These are phyloP conservation scores for Tor tambroides DNA, from an alignment of 2,113 vertebrate genomes.

Conservation along the genomic window DNA sequence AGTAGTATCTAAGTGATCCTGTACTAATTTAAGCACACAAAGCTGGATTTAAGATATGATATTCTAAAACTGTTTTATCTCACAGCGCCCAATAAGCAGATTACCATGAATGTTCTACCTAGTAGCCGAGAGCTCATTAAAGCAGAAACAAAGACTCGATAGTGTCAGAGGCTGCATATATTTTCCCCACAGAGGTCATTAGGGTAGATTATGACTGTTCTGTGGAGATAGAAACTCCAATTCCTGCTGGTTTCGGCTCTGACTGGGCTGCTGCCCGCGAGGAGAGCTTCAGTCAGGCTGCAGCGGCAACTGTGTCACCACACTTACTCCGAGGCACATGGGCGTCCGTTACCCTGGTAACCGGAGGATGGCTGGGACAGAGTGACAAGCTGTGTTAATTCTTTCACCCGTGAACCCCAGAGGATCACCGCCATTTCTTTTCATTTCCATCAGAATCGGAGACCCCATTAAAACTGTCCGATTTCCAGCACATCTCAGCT, in stretches of 20 bases:
- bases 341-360: conserved; percentile 82
- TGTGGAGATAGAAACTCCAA: conserved; percentile 43
- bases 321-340: conserved; percentile 76
- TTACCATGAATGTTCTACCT: conserved; percentile 40
- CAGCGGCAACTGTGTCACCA: conserved; percentile 79
- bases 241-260: conserved; percentile 28
- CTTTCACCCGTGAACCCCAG: conserved; percentile 83
- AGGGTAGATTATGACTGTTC: conserved; percentile 43
- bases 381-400: conserved; percentile 84
- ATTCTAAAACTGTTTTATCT: conserved; percentile 6
- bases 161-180: conserved; percentile 14
- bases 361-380: conserved; percentile 78
- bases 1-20: not conserved
- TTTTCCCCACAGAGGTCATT: conserved; percentile 51
- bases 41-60: conserved; percentile 33
- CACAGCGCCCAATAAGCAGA: conserved; percentile 43
- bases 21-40: not conserved
- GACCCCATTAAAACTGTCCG: conserved; percentile 72
- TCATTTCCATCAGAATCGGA: conserved; percentile 73
- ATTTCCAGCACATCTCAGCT: conserved; percentile 70
- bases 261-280: conserved; percentile 26
- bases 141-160: conserved; percentile 38
- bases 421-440: conserved; percentile 80
- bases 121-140: conserved; percentile 35
- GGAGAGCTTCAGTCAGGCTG: conserved; percentile 39